A percentile compares a stretch with the other conserved stretches of the same genome.
Conservation (phyloP, 2,888 invertebrate genomes). For the Xanthorhoe spadicearia region DNA sequence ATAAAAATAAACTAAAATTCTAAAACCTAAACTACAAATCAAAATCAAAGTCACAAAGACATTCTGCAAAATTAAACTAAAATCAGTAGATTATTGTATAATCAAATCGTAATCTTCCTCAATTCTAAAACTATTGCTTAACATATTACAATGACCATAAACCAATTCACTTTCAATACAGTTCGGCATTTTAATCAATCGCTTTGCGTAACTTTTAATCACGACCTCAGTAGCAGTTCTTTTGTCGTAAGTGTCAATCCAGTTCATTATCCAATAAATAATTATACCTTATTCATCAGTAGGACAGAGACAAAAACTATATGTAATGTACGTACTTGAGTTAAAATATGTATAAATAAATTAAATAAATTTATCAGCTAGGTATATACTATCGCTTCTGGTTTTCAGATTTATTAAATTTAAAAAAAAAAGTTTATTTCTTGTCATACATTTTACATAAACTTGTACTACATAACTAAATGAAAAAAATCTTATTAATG, state of each 20-base stretch:
- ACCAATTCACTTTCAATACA: constrained; percentile 27
- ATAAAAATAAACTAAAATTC: too few relatives aligned
- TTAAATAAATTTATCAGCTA: too few relatives aligned
- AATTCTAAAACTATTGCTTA: constrained; percentile 1
- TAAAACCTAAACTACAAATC: too few relatives aligned
- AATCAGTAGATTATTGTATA: not conserved
- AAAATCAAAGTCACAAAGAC: too few relatives aligned
- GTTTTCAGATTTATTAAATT: too few relatives aligned
- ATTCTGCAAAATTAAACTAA: too few relatives aligned
- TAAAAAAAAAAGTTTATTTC: too few relatives aligned
- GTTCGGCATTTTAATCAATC: constrained; percentile 21
- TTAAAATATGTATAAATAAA: too few relatives aligned
- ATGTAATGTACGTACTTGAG: not conserved
- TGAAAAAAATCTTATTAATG: too few relatives aligned
- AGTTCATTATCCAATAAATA: constrained; percentile 39
- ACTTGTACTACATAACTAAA: too few relatives aligned
- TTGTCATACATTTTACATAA: too few relatives aligned
- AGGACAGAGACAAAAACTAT: not conserved
- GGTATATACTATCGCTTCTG: too few relatives aligned
- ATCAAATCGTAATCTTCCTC: not conserved
- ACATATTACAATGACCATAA: not conserved
- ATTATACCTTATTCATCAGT: constrained; percentile 42
- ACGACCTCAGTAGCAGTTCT: constrained; percentile 42
- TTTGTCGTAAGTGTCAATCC: constrained; percentile 36
- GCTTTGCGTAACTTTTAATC: constrained; percentile 31